A percentile compares a stretch with the other conserved stretches of the same genome.
Evolutionary conservation across 2,888 invertebrate species (phyloP).

Genomic region (Gonocerus acuteangulatus): DNA sequence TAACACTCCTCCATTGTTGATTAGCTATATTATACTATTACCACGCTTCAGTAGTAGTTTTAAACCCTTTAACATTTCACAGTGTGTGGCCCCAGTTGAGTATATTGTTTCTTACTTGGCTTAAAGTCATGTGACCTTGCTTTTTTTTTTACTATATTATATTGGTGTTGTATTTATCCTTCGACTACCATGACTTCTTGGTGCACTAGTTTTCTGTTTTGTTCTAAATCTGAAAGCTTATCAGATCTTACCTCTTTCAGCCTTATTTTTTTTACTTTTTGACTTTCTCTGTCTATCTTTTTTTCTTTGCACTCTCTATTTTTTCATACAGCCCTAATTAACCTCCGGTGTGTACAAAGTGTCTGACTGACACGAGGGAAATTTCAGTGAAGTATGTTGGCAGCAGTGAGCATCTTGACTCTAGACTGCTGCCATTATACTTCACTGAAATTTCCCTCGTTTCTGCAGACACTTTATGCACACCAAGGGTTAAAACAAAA

Average conservation of each 20-base stretch:
- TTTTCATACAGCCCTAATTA: too few species aligned
- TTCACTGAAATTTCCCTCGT: too few species aligned
- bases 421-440: too few species aligned
- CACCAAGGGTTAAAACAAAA: too few species aligned
- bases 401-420: too few species aligned
- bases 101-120: slow-evolving; percentile 32
- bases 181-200: slow-evolving; percentile 24
- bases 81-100: slow-evolving; percentile 26
- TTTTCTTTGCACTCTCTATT: too few species aligned
- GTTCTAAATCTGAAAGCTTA: not conserved
- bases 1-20: slow-evolving; percentile 14
- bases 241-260: not conserved
- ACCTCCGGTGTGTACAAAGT: too few species aligned
- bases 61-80: slow-evolving; percentile 29
- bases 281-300: too few species aligned
- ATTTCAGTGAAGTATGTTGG: too few species aligned
- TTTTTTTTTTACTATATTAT: slow-evolving; percentile 33
- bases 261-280: too few species aligned
- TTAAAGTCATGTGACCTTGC: slow-evolving; percentile 38
- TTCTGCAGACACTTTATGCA: too few species aligned
- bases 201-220: slow-evolving; percentile 28
- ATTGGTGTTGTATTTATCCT: slow-evolving; percentile 30
- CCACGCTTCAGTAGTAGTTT: slow-evolving; percentile 18
- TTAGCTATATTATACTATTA: slow-evolving; percentile 16
- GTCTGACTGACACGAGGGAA: too few species aligned